phyloP scores from a whole-genome alignment of 2,113 vertebrate species.

The Oryzias celebensis region DNA sequence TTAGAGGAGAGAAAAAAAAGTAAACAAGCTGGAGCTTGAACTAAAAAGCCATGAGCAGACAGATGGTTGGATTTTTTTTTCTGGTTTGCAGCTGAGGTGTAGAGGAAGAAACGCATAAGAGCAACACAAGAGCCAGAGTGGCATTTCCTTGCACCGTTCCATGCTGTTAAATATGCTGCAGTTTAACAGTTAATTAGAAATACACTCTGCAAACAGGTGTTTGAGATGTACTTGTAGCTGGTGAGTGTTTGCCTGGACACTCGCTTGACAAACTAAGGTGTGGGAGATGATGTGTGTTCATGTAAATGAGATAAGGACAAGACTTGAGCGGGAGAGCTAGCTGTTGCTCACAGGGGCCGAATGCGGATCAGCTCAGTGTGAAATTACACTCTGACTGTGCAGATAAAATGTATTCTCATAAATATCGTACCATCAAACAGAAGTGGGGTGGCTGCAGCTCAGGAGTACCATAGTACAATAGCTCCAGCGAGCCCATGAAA shows the following conservation, averaged over 20 bases:
- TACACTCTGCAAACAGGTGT: constrained; percentile 7
- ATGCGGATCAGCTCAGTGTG: background rate
- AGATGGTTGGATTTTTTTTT: background rate
- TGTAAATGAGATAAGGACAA: constrained; percentile 5
- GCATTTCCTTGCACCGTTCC: constrained; percentile 7
- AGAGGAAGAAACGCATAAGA: background rate
- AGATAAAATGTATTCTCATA: background rate
- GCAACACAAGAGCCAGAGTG: background rate
- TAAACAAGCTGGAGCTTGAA: background rate
- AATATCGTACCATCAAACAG: background rate
- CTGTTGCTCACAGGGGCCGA: background rate
- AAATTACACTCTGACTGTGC: background rate
- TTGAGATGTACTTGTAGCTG: background rate
- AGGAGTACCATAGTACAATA: background rate
- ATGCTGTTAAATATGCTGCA: constrained; percentile 10
- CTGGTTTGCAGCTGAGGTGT: constrained; percentile 1
- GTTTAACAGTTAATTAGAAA: constrained; percentile 9
- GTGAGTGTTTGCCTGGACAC: constrained; percentile 1
- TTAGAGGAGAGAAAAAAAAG: background rate
- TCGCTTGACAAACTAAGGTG: background rate
- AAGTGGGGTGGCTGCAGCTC: background rate
- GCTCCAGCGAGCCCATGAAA: no score
- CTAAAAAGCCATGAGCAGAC: background rate
- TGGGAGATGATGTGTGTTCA: background rate
- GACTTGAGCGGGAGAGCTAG: background rate